A percentile compares a stretch with the other conserved stretches of the same genome.
Evolutionary conservation across 30 jellyfish, hydroid and myxozoan species (phyloP).

Genomic region (Mastigias papua): DNA sequence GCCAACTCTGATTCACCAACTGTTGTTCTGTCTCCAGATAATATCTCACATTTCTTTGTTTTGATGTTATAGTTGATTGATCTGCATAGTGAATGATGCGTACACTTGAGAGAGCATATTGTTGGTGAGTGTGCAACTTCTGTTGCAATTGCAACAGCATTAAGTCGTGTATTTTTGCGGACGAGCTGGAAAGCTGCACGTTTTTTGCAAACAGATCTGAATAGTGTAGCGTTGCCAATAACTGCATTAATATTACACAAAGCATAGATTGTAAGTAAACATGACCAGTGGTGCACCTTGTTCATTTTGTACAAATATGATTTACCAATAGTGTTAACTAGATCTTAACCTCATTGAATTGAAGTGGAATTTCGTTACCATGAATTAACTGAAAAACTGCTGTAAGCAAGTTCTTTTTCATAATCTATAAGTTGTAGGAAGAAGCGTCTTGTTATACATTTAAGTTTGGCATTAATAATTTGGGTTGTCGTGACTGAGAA

Average conservation of each 20-base stretch:
- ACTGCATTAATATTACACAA: no score
- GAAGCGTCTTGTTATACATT: no score
- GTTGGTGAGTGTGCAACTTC: background rate
- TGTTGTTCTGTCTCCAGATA: constrained; percentile 3
- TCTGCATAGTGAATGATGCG: background rate
- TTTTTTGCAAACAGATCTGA: background rate
- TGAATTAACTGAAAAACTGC: no score
- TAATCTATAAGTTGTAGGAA: no score
- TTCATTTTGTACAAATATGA: no score
- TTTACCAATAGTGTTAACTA: no score
- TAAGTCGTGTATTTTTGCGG: background rate
- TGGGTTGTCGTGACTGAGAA: no score
- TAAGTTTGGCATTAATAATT: no score
- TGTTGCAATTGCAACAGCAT: background rate
- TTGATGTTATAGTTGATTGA: background rate
- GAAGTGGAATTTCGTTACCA: no score
- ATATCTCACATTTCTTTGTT: constrained; percentile 5
- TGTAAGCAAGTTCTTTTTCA: no score
- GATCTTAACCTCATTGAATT: no score
- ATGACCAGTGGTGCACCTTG: background rate
- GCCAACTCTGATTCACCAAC: background rate
- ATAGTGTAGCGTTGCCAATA: background rate
- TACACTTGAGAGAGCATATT: background rate
- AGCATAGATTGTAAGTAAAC: background rate
- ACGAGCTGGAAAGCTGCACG: background rate